Evolutionary conservation across 2,888 invertebrate species (phyloP), one percentile per base, ranked within the genome.

Genomic region (Poecilus cupreus): DNA sequence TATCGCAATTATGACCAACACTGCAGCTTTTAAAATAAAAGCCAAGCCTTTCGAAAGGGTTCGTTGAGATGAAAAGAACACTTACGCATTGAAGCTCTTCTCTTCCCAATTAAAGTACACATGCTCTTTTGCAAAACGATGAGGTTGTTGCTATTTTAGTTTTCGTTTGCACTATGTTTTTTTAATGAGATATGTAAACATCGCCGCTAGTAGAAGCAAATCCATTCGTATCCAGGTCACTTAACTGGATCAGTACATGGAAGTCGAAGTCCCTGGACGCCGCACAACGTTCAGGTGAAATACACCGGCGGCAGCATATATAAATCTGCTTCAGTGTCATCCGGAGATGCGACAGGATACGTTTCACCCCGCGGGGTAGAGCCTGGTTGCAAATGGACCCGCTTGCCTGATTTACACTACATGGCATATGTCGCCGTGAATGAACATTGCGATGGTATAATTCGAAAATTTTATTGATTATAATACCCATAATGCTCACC

Each of bases 31-130:
- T 60, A 39, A 78, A 78, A 39, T 60, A 64, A 78, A 77, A 64
- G 18, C 46, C 46, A 75, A 16, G 24, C n/a, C 43, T 60, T 54
- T 11, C 32, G 49, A 77, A 60, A 78, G 46, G 64, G 64, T 78
- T 64, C 64, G 78, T 46, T 43, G 64, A 77, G 78, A 78, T 78
- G 78, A 78, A 78, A 78, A 78, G 60, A 60, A 78, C 78, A 78
- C 78, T 78, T 78, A 64, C 46, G 43, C 39, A 60, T 60, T 78
- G 64, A 78, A 64, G 43, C 11, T 57, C 10, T 13, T 13, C 64
- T 64, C 60, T 43, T 64, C 39, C 78, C 78, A 78, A 78, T 78
- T 78, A 78, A 78, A 24, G 26, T 78, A 13, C 24, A 20, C 22
- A 46, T 74, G 72, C 46, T 49, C 72, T 32, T 32, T 78, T 46